Conservation (phyloP, 2,113 vertebrate genomes). For the Scolopax mira region DNA sequence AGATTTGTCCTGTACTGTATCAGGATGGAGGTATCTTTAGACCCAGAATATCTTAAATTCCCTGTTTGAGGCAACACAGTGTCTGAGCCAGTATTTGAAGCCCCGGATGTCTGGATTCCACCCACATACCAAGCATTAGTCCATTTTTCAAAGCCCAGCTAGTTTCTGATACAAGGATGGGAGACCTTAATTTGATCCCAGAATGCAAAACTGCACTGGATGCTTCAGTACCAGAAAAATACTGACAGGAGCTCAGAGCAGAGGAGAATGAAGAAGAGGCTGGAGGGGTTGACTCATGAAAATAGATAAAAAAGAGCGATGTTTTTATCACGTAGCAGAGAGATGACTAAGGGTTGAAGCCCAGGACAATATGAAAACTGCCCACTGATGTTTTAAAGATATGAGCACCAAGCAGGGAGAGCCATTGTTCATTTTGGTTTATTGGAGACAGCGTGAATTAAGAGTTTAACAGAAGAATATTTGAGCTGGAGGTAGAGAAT, state of each 20-base stretch:
- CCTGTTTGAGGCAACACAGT: neutral
- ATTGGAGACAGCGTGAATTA: neutral
- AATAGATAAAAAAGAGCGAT: conserved; percentile 26
- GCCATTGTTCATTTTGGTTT: conserved; percentile 36
- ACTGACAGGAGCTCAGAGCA: conserved; percentile 1
- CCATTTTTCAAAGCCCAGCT: conserved; percentile 3
- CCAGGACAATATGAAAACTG: conserved; percentile 36
- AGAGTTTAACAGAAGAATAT: conserved; percentile 15
- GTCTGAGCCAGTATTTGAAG: neutral
- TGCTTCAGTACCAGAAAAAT: conserved; percentile 21
- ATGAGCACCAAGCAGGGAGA: neutral
- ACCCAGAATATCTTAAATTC: neutral
- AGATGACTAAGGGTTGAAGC: conserved; percentile 52
- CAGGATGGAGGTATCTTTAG: neutral
- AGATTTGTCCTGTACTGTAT: neutral
- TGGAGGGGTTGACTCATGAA: conserved; percentile 36
- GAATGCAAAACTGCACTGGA: neutral
- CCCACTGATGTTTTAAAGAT: conserved; percentile 43
- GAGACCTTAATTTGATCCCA: conserved; percentile 53
- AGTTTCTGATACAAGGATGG: neutral
- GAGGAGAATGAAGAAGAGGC: conserved; percentile 13
- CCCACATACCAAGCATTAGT: neutral
- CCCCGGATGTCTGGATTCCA: neutral
- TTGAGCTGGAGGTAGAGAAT: conserved; percentile 1
- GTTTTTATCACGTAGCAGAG: conserved; percentile 19